A percentile compares a stretch with the other conserved stretches of the same genome.
Evolutionary conservation across 2,888 invertebrate species (phyloP).

Genomic region (Panopea generosa): DNA sequence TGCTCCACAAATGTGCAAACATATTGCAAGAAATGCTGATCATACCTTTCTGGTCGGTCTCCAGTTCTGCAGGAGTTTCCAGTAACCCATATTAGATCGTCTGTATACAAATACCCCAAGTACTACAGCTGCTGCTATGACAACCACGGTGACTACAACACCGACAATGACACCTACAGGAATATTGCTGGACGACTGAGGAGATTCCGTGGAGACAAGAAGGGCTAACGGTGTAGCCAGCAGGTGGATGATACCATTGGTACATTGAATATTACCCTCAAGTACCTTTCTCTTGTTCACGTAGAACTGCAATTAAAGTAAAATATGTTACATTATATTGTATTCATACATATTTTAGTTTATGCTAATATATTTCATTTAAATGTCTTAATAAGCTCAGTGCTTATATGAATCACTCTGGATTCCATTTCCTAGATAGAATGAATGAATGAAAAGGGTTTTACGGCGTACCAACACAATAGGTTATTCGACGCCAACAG

Average conservation of each 20-base stretch:
- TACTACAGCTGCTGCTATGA: constrained; percentile 50
- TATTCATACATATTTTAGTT: no score
- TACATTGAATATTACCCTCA: constrained; percentile 69
- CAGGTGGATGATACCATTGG: constrained; percentile 74
- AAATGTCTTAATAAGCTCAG: no score
- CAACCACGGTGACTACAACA: constrained; percentile 30
- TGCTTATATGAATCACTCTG: no score
- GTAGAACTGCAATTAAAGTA: constrained; percentile 60
- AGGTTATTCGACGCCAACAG: no score
- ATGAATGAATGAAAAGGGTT: no score
- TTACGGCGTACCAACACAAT: no score
- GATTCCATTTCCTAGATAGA: no score
- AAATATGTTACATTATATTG: background rate
- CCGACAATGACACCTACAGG: constrained; percentile 43
- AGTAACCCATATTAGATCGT: constrained; percentile 56
- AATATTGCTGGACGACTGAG: constrained; percentile 52
- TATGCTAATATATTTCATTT: no score
- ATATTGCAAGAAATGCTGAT: no score
- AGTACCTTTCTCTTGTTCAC: constrained; percentile 63
- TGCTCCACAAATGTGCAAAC: no score
- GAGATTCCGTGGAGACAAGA: constrained; percentile 21
- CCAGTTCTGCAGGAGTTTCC: constrained; percentile 57
- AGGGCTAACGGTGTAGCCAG: constrained; percentile 52
- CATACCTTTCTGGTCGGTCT: constrained; percentile 40
- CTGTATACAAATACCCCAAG: constrained; percentile 54